Conservation (phyloP, 1,140 invertebrate species). For the Macrosteles quadrilineatus region DNA sequence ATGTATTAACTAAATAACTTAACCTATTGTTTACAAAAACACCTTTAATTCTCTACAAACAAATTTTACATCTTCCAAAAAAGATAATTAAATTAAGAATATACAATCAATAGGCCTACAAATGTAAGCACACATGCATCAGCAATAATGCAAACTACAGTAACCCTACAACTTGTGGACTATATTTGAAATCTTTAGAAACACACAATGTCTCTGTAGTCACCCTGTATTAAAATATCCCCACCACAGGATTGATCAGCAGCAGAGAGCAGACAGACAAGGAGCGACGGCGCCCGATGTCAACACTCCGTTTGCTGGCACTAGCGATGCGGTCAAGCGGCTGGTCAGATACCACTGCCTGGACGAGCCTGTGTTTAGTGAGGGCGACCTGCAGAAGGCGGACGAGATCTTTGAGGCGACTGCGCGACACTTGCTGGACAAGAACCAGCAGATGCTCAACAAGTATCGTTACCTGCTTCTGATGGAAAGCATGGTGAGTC, state of each 20-base stretch:
- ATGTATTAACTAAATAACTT: too few species aligned
- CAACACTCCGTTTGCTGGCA: conserved; percentile 70
- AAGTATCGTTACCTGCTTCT: conserved; percentile 79
- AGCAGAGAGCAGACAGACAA: conserved; percentile 76
- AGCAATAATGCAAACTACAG: too few species aligned
- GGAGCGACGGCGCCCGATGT: conserved; percentile 76
- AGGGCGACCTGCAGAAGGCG: conserved; percentile 69
- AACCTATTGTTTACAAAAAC: too few species aligned
- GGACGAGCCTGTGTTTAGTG: conserved; percentile 65
- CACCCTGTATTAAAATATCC: too few species aligned
- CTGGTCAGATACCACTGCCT: conserved; percentile 82
- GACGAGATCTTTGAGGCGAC: conserved; percentile 76
- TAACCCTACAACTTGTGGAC: too few species aligned
- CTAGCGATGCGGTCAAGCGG: conserved; percentile 75
- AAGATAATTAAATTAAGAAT: too few species aligned
- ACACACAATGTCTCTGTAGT: too few species aligned
- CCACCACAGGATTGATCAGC: conserved; percentile 75
- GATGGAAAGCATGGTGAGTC: conserved; percentile 79
- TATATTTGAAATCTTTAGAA: too few species aligned
- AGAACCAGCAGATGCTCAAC: conserved; percentile 72
- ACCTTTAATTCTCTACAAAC: too few species aligned
- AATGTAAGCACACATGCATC: too few species aligned
- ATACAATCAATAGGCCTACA: too few species aligned
- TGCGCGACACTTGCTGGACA: conserved; percentile 70
- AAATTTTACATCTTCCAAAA: too few species aligned